A percentile compares a stretch with the other conserved stretches of the same genome.
Conservation (phyloP, 92 coral and sea anemone species). For the Chrysogorgia sp. region DNA sequence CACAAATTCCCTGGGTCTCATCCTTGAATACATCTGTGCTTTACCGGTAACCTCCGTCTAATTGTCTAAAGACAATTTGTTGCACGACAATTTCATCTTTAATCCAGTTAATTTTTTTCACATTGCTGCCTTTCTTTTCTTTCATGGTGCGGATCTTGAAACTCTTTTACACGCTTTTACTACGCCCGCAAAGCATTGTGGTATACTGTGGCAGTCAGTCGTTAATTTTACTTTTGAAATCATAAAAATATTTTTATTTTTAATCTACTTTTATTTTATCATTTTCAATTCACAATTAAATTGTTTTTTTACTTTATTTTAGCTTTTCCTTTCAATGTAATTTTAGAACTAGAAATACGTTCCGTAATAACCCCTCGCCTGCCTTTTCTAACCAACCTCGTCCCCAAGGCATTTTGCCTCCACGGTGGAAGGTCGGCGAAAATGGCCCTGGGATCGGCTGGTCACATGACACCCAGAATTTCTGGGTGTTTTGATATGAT, state of each 20-base stretch:
- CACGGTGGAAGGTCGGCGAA: no score
- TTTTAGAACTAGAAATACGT: no score
- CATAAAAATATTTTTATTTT: no score
- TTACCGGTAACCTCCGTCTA: conserved; percentile 12
- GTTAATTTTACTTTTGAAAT: conserved; percentile 20
- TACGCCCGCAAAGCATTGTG: not conserved
- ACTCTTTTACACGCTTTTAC: conserved; percentile 8
- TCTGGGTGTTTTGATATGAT: no score
- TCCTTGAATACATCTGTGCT: conserved; percentile 6
- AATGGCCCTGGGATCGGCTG: no score
- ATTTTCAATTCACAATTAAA: not conserved
- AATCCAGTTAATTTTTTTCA: conserved; percentile 7
- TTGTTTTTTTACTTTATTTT: no score
- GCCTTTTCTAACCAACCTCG: no score
- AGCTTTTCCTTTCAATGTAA: no score
- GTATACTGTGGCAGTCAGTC: conserved; percentile 12
- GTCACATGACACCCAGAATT: no score
- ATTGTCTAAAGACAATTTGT: conserved; percentile 18
- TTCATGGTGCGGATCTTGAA: conserved; percentile 22
- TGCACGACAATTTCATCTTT: conserved; percentile 25
- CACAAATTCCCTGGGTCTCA: not conserved
- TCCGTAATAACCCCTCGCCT: no score
- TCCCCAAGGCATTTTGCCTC: no score
- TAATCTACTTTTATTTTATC: no score
- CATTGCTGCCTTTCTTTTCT: conserved; percentile 8